Percentiles rank a stretch among this genome's conserved stretches.
Evolutionary conservation across 2,113 vertebrate genomes (phyloP).

Genomic region (Rhodinocichla rosea): DNA sequence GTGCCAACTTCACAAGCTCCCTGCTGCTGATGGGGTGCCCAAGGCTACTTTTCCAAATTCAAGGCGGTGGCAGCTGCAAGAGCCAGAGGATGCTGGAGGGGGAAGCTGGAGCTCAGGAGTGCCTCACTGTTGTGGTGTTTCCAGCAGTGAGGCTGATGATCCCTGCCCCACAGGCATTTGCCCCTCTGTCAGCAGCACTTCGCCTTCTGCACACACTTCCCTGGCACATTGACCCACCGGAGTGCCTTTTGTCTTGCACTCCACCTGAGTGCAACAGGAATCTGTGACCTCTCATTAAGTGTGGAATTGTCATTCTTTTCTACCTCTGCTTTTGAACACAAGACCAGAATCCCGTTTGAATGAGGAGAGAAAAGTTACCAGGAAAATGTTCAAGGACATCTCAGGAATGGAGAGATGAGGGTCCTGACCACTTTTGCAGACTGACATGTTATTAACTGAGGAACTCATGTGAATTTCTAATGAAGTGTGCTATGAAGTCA

Average conservation of each 20-base stretch:
- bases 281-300: neutral
- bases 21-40: neutral
- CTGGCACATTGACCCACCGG: rapidly evolving
- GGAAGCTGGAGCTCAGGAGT: rapidly evolving
- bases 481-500: neutral
- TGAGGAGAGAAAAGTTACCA: neutral
- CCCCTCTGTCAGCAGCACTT: neutral
- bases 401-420: neutral
- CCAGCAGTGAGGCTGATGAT: neutral
- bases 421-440: neutral
- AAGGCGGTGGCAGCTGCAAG: rapidly evolving
- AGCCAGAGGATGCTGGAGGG: neutral
- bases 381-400: neutral
- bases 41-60: neutral
- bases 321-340: neutral
- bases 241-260: neutral
- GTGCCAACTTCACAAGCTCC: neutral
- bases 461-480: neutral
- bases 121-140: rapidly evolving
- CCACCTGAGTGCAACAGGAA: neutral
- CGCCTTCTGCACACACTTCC: neutral
- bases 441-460: neutral
- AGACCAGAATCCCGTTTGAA: neutral
- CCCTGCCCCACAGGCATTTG: neutral
- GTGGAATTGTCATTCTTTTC: neutral